Evolutionary conservation across 2,797 vertebrate genomes (phyloP), one percentile per base, ranked within the genome.

Genomic region (Pantherophis vulpinus): DNA sequence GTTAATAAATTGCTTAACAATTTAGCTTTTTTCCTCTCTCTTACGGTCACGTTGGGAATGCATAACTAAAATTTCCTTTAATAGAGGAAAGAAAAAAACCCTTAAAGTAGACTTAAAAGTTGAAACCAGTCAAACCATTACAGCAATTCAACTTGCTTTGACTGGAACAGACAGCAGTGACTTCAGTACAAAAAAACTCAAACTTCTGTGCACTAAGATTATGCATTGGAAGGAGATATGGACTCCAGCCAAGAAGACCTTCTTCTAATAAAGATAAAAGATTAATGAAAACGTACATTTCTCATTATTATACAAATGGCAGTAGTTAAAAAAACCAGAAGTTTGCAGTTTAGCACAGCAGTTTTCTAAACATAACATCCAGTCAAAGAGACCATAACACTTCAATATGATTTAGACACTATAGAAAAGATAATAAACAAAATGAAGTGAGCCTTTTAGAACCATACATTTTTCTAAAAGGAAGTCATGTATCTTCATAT

Each of bases 1-100:
- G 32, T 37, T 37, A 37, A 74, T 74, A 37, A 37, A 37, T 37
- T 74, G 16, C 32, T 74, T 18, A n/a, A 70, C 16, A 86, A 42
- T 93, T 70, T 89, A 47, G 29, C 8, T 29, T 51, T 56, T 12
- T 11, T 58, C 32, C 6, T n/a, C 6, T 55, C 83, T 89, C 37
- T 88, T 91, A 93, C 91, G 91, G 95, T 94, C 63, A 92, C 88
- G 92, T 0, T 92, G 4, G 66, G 63, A 63, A 92, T 95, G 94
- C 90, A 92, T 4, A 63, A 63, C 91, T 32, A 93, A 94, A 94
- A 87, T 86, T 94, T 89, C 74, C 86, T 58, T 59, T 89, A 88
- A 5, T 66, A 90, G 56, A 74, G 93, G 95, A 95, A 95, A 90
- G 1, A 91, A 1, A 37, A 37, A 32, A 94, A 93, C 90, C 87